Conservation (phyloP, 2,888 invertebrate genomes). For the Lottia gigantea region DNA sequence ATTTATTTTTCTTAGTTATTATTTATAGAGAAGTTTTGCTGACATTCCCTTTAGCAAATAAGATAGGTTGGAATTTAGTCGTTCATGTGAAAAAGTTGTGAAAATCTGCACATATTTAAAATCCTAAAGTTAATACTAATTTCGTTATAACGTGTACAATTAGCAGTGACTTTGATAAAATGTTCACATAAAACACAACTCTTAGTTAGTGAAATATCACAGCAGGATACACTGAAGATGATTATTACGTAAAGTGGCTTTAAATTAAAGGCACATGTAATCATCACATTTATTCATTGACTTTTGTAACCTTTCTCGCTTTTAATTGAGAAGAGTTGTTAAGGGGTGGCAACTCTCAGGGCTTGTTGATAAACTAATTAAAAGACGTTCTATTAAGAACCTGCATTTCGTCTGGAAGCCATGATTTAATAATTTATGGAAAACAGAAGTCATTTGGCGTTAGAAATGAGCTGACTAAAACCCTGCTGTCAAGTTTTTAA, state of each 20-base stretch:
- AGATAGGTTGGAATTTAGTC: too few relatives aligned
- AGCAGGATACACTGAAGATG: not conserved
- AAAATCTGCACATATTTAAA: too few relatives aligned
- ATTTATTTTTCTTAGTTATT: too few relatives aligned
- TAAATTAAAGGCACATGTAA: conserved; percentile 8
- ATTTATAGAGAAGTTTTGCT: too few relatives aligned
- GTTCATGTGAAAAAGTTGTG: too few relatives aligned
- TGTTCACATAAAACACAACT: too few relatives aligned
- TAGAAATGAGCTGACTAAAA: too few relatives aligned
- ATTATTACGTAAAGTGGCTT: not conserved
- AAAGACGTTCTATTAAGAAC: conserved; percentile 2
- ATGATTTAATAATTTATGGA: conserved; percentile 9
- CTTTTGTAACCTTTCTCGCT: conserved; percentile 1
- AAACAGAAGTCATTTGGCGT: conserved; percentile 1
- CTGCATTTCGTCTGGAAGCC: not conserved
- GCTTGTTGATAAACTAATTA: conserved; percentile 4
- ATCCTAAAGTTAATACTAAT: too few relatives aligned
- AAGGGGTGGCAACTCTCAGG: conserved; percentile 4
- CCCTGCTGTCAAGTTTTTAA: not conserved
- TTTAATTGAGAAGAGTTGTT: conserved; percentile 9
- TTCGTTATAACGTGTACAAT: too few relatives aligned
- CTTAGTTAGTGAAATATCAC: not conserved
- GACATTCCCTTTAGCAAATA: too few relatives aligned
- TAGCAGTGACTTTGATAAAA: too few relatives aligned
- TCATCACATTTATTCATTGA: not conserved